Evolutionary conservation across 2,113 vertebrate species (phyloP).

Genomic region (Apus apus): DNA sequence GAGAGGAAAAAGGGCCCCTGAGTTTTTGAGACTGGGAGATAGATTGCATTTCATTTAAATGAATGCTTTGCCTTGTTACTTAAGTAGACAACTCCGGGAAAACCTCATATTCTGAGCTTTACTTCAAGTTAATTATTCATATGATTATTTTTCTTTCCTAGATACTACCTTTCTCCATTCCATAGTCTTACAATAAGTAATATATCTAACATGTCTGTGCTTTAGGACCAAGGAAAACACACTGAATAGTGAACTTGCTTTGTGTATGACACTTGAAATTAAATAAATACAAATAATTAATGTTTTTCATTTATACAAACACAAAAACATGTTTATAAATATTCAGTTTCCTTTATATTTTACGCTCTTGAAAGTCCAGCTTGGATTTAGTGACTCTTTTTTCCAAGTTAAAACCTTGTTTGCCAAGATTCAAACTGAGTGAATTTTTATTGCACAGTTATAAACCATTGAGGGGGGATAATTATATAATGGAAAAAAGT

Average conservation of each 20-base stretch:
- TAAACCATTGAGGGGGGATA: conserved; percentile 1
- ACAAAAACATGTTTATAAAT: conserved; percentile 24
- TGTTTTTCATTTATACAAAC: conserved; percentile 11
- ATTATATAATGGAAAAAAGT: conserved; percentile 67
- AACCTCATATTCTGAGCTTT: not conserved
- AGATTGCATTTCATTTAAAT: not conserved
- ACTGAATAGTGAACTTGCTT: not conserved
- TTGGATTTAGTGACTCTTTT: conserved; percentile 25
- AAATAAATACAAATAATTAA: conserved; percentile 32
- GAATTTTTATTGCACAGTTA: conserved; percentile 55
- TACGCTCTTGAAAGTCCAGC: conserved; percentile 37
- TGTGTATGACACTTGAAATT: not conserved
- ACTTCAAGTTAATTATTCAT: conserved; percentile 14
- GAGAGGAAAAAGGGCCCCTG: not conserved
- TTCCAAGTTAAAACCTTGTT: not conserved
- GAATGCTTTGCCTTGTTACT: not conserved
- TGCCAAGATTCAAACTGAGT: conserved; percentile 44
- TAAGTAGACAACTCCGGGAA: not conserved
- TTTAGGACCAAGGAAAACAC: not conserved
- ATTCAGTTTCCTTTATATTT: conserved; percentile 9
- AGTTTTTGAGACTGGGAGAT: not conserved
- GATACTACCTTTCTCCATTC: not conserved
- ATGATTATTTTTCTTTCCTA: conserved; percentile 36
- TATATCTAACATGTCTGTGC: not conserved
- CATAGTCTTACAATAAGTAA: not conserved